Evolutionary conservation across 2,888 invertebrate genomes (phyloP).

Genomic region (Euzetes globulus): DNA sequence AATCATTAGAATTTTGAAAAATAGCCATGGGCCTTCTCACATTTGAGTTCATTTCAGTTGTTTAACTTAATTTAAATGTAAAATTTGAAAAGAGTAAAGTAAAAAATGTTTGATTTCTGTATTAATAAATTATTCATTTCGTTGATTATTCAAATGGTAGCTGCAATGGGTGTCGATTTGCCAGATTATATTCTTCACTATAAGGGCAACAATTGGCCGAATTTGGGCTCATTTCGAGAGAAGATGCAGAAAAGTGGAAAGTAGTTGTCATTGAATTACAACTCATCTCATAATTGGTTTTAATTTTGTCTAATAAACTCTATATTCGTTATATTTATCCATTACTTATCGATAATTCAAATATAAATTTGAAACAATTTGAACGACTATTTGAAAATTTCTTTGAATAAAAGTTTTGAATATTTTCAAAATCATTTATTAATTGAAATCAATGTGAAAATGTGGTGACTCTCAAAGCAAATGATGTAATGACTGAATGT

Average conservation of each 20-base stretch:
- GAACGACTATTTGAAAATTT: neutral
- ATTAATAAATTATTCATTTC: neutral
- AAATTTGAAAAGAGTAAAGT: neutral
- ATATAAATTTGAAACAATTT: neutral
- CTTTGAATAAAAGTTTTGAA: no score
- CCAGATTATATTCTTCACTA: slow-evolving; percentile 42
- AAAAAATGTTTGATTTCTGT: neutral
- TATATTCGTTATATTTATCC: neutral
- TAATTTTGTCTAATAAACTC: neutral
- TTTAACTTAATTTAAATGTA: no score
- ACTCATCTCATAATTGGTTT: neutral
- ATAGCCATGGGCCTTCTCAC: no score
- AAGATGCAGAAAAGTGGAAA: slow-evolving; percentile 40
- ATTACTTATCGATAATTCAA: neutral
- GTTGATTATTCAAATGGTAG: slow-evolving; percentile 7
- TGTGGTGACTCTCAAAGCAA: no score
- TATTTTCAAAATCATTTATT: no score
- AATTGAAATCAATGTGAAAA: no score
- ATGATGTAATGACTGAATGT: neutral
- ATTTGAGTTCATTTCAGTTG: no score
- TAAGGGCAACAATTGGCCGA: slow-evolving; percentile 39
- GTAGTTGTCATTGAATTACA: slow-evolving; percentile 43
- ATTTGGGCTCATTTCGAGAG: slow-evolving; percentile 40
- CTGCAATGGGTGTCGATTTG: slow-evolving; percentile 42
- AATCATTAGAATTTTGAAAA: no score